A percentile compares a stretch with the other conserved stretches of the same genome.
These are phyloP conservation scores for Spermophilus dauricus DNA, from an alignment of 2,113 vertebrate genomes.

Conservation along the genomic window DNA sequence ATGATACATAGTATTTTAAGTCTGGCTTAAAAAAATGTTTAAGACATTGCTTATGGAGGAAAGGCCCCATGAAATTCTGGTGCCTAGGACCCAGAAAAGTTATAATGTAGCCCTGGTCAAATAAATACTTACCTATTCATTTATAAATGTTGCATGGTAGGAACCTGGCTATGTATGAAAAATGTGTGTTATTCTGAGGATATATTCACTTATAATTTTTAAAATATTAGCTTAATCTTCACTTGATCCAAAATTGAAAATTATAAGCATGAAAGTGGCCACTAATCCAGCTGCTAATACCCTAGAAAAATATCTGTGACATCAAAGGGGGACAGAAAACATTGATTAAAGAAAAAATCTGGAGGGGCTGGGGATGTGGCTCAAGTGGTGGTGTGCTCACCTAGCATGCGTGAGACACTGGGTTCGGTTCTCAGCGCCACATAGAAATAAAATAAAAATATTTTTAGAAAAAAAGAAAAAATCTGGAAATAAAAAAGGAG, in stretches of 20 bases:
- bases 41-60: background rate
- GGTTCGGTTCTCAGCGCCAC: too few species aligned
- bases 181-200: constrained; percentile 25
- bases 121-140: background rate
- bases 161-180: background rate
- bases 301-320: background rate
- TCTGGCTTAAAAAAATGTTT: background rate
- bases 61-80: background rate
- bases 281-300: background rate
- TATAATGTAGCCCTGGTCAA: background rate
- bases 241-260: background rate
- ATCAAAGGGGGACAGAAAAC: background rate
- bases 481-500: background rate
- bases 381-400: too few species aligned
- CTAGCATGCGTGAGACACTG: too few species aligned
- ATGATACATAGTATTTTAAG: background rate
- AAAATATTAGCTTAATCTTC: background rate
- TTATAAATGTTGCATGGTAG: constrained; percentile 25
- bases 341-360: background rate
- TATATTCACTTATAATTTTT: background rate
- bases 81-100: background rate
- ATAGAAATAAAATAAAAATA: too few species aligned
- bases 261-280: constrained; percentile 14
- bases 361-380: background rate
- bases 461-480: background rate